Evolutionary conservation across 2,113 vertebrate species (phyloP).

Genomic region (Corvus hawaiiensis): DNA sequence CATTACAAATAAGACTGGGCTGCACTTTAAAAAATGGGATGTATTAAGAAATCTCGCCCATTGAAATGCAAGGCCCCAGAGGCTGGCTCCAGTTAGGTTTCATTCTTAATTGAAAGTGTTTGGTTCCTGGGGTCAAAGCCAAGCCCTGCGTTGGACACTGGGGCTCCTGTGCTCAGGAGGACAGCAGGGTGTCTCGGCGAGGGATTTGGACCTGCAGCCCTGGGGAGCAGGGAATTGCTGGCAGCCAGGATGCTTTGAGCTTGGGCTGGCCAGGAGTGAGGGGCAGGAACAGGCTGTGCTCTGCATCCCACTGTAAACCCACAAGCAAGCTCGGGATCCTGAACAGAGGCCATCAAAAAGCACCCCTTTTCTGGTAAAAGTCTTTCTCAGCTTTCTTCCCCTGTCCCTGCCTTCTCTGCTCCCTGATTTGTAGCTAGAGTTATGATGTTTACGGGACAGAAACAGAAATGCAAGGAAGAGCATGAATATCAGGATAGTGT

Average conservation of each 20-base stretch:
- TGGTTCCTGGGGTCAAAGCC: not conserved
- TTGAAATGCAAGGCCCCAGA: not conserved
- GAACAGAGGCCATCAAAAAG: not conserved
- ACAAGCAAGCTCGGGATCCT: rapidly evolving
- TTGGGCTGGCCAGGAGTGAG: not conserved
- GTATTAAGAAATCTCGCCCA: not conserved
- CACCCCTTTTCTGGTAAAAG: not conserved
- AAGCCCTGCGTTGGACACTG: not conserved
- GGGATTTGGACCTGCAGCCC: not conserved
- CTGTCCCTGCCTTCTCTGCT: not conserved
- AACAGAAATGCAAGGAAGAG: not conserved
- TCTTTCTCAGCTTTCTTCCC: not conserved
- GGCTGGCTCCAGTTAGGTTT: not conserved
- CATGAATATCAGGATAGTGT: not conserved
- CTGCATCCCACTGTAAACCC: not conserved
- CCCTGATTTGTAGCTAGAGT: not conserved
- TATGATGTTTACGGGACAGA: not conserved
- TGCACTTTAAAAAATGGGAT: not conserved
- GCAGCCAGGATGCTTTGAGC: not conserved
- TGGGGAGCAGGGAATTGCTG: not conserved
- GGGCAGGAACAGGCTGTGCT: not conserved
- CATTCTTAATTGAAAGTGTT: not conserved
- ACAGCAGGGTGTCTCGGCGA: rapidly evolving
- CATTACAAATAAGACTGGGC: not conserved
- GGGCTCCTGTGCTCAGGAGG: not conserved